These are phyloP conservation scores for Drosophila algonquin DNA, from an alignment of 2,888 invertebrate species.

Conservation along the genomic window DNA sequence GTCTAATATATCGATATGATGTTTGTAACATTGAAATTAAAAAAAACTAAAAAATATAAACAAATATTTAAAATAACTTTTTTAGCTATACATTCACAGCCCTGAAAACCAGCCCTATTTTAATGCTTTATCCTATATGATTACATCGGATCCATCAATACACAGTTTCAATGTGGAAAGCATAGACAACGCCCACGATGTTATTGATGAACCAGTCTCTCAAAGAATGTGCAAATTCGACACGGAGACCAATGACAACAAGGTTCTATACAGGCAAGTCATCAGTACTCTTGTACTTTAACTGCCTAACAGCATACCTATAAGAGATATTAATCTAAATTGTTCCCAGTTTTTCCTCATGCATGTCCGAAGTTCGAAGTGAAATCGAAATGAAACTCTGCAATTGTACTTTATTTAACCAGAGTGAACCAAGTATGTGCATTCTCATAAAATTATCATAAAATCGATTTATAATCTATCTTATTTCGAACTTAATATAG, in stretches of 20 bases:
- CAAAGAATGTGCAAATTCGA: conserved; percentile 79
- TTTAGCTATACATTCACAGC: conserved; percentile 74
- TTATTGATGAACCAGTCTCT: conserved; percentile 59
- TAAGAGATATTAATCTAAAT: too few species aligned
- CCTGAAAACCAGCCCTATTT: conserved; percentile 80
- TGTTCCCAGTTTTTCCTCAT: conserved; percentile 69
- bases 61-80: neutral
- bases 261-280: conserved; percentile 52
- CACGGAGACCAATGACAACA: conserved; percentile 51
- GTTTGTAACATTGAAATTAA: conserved; percentile 42
- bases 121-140: conserved; percentile 59
- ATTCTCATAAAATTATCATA: too few species aligned
- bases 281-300: too few species aligned
- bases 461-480: neutral
- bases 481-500: conserved; percentile 3
- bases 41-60: neutral
- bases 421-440: conserved; percentile 61
- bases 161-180: conserved; percentile 73
- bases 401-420: conserved; percentile 75
- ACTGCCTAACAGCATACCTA: too few species aligned
- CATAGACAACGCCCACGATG: conserved; percentile 68
- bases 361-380: conserved; percentile 72
- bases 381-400: conserved; percentile 69
- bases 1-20: conserved; percentile 64
- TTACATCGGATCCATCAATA: conserved; percentile 51